phyloP scores from a whole-genome alignment of 2,888 invertebrate genomes.

The Pecten maximus region DNA sequence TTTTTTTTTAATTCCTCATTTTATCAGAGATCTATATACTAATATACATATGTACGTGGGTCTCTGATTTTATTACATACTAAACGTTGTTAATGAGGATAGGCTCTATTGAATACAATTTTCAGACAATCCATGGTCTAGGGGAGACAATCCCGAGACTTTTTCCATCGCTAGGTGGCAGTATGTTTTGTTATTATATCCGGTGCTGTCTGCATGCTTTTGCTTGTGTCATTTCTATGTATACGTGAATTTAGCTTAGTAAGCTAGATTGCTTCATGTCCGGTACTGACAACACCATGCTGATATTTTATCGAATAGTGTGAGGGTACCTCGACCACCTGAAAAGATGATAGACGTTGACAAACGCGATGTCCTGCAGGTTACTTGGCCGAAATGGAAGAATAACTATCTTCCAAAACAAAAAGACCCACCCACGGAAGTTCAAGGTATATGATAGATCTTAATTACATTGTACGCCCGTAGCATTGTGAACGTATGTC shows the following conservation, averaged over 20 bases:
- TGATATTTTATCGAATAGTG: background rate
- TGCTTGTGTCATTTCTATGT: background rate
- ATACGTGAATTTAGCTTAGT: background rate
- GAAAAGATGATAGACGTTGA: background rate
- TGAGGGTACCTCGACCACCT: background rate
- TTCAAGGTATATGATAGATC: background rate
- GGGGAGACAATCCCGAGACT: background rate
- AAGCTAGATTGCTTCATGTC: background rate
- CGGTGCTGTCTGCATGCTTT: background rate
- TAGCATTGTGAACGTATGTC: no score
- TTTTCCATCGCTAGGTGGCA: background rate
- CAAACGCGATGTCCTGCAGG: background rate
- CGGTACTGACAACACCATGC: background rate
- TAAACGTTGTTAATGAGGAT: no score
- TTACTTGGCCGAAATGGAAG: background rate
- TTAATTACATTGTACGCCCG: no score
- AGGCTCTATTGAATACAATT: no score
- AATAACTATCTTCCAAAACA: background rate
- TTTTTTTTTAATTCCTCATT: no score
- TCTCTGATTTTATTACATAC: no score
- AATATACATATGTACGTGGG: no score
- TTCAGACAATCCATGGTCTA: conserved; percentile 14
- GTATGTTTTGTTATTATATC: background rate
- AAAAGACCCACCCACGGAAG: background rate
- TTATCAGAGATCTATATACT: no score